These are phyloP conservation scores for Daphoenositta chrysoptera DNA, from an alignment of 2,113 vertebrate species.

Conservation along the genomic window DNA sequence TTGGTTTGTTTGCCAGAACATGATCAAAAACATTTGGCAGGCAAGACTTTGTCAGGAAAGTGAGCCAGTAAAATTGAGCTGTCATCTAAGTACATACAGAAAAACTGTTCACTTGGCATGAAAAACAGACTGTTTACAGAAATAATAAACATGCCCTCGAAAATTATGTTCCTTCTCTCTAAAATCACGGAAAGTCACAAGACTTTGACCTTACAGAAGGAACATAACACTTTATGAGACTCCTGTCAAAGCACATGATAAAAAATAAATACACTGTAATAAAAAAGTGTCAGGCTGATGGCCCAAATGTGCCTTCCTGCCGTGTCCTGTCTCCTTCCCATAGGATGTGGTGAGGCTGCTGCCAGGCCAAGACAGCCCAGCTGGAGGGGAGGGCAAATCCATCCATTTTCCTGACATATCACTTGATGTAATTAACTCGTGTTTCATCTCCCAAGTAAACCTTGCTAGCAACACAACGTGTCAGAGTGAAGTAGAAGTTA, in stretches of 20 bases:
- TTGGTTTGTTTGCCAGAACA: slow-evolving; percentile 39
- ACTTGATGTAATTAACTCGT: slow-evolving; percentile 11
- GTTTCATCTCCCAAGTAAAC: slow-evolving; percentile 24
- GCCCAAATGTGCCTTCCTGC: slow-evolving; percentile 22
- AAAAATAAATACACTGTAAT: slow-evolving; percentile 54
- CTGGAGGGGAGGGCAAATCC: not conserved
- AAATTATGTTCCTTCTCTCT: slow-evolving; percentile 29
- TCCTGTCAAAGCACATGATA: slow-evolving; percentile 58
- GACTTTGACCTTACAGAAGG: slow-evolving; percentile 43
- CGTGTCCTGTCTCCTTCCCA: not conserved
- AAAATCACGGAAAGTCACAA: slow-evolving; percentile 26
- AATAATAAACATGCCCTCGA: slow-evolving; percentile 49
- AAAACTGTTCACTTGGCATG: slow-evolving; percentile 1
- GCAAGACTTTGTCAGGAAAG: not conserved
- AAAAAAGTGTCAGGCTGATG: slow-evolving; percentile 49
- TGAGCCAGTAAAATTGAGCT: slow-evolving; percentile 44
- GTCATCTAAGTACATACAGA: slow-evolving; percentile 1
- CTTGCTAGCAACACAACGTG: not conserved
- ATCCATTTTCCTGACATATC: not conserved
- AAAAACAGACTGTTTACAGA: slow-evolving; percentile 43
- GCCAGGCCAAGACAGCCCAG: not conserved
- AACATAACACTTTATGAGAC: slow-evolving; percentile 40
- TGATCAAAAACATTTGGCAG: slow-evolving; percentile 62
- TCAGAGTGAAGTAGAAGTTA: not conserved
- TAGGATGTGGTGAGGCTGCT: not conserved